A percentile compares a stretch with the other conserved stretches of the same genome.
Conservation (phyloP, 2,113 vertebrate genomes). For the Bostrychus sinensis region DNA sequence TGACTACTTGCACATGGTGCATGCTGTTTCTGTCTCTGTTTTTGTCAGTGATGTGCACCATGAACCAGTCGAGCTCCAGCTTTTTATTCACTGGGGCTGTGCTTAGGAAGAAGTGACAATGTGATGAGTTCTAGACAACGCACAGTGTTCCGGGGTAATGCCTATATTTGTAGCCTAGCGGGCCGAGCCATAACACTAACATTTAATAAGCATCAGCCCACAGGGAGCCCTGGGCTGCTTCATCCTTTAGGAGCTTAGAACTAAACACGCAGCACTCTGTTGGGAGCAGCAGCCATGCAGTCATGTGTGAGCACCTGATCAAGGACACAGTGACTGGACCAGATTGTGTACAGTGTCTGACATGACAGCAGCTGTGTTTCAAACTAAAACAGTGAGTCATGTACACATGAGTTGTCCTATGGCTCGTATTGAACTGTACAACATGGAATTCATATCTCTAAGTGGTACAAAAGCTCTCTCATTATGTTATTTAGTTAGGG, state of each 20-base stretch:
- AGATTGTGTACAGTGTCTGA: conserved; percentile 1
- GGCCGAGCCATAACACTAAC: conserved; percentile 65
- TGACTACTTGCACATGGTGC: neutral
- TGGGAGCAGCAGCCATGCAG: conserved; percentile 30
- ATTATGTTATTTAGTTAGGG: neutral
- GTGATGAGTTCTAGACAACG: conserved; percentile 57
- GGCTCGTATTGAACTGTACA: too few species aligned
- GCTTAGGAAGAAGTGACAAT: conserved; percentile 52
- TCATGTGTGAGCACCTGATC: conserved; percentile 43
- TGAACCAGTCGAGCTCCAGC: conserved; percentile 34
- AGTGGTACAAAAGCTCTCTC: neutral
- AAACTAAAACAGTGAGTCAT: neutral
- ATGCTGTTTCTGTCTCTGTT: conserved; percentile 13
- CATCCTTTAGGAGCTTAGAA: conserved; percentile 56
- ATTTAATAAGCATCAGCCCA: conserved; percentile 70
- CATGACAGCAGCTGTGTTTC: neutral
- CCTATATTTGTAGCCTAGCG: conserved; percentile 63
- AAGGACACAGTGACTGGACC: conserved; percentile 27
- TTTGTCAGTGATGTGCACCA: conserved; percentile 4
- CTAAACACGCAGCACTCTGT: conserved; percentile 53
- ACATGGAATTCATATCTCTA: too few species aligned
- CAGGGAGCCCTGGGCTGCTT: conserved; percentile 61
- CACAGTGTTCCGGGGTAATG: conserved; percentile 46
- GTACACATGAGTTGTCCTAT: neutral
- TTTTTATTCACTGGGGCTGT: conserved; percentile 61